Conservation (phyloP, 2,797 vertebrate genomes). For the Leuciscus waleckii region DNA sequence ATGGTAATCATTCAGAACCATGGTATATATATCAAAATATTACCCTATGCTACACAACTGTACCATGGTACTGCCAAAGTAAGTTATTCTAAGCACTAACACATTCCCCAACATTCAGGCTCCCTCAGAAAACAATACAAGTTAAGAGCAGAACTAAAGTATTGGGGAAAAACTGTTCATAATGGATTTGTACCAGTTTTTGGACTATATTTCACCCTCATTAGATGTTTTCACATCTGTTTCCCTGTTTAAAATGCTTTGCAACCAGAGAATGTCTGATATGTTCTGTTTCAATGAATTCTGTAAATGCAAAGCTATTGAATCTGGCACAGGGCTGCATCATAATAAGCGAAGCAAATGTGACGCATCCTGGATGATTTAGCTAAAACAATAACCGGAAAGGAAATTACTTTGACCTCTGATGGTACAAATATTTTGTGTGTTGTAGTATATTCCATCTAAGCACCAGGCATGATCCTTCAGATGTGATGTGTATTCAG, state of each 20-base stretch:
- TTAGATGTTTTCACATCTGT: background rate
- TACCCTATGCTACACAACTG: background rate
- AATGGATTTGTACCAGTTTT: background rate
- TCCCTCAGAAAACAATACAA: background rate
- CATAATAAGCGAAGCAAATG: background rate
- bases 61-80: background rate
- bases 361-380: background rate
- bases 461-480: background rate
- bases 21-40: background rate
- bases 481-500: conserved; percentile 49
- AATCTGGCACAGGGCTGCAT: background rate
- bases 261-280: no score
- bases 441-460: background rate
- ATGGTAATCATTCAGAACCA: background rate
- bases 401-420: background rate
- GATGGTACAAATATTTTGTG: background rate
- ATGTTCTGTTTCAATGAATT: background rate
- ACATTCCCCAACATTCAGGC: background rate
- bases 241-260: background rate
- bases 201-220: background rate
- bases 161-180: background rate
- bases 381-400: background rate
- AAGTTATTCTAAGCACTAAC: background rate
- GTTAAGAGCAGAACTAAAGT: background rate
- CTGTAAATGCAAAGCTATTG: background rate